Conservation (phyloP, 2,797 vertebrate genomes). For the Ataeniobius toweri region DNA sequence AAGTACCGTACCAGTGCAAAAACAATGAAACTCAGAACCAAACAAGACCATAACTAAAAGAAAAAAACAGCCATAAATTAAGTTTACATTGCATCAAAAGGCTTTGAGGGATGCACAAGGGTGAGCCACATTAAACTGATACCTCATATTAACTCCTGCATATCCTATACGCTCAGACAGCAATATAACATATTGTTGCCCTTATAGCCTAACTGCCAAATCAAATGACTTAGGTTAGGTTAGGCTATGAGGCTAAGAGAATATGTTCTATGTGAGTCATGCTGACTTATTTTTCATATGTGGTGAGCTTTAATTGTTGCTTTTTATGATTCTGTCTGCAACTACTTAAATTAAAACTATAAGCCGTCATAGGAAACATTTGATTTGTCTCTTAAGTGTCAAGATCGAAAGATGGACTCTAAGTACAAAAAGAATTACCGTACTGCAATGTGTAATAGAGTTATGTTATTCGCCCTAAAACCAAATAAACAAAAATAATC, state of each 20-base stretch:
- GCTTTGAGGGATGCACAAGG: slow-evolving; percentile 79
- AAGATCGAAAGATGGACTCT: slow-evolving; percentile 27
- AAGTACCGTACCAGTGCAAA: slow-evolving; percentile 78
- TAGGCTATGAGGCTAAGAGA: too few relatives aligned
- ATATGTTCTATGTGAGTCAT: slow-evolving; percentile 8
- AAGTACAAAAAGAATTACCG: slow-evolving; percentile 25
- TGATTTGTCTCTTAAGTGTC: slow-evolving; percentile 33
- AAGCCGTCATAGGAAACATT: slow-evolving; percentile 56
- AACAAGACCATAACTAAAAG: slow-evolving; percentile 77
- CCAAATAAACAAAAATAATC: slow-evolving; percentile 6
- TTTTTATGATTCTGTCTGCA: slow-evolving; percentile 18
- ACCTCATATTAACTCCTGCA: slow-evolving; percentile 19
- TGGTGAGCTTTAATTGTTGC: background rate
- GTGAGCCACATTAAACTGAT: slow-evolving; percentile 68
- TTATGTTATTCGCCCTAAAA: slow-evolving; percentile 44
- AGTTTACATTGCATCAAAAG: slow-evolving; percentile 81
- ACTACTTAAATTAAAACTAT: slow-evolving; percentile 25
- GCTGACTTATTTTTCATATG: background rate
- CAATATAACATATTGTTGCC: background rate
- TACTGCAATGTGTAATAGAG: slow-evolving; percentile 51
- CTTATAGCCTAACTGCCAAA: too few relatives aligned
- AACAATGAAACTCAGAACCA: slow-evolving; percentile 75
- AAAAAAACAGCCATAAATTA: slow-evolving; percentile 73
- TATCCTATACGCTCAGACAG: slow-evolving; percentile 4
- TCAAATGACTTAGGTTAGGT: too few relatives aligned